phyloP scores from a whole-genome alignment of 2,113 vertebrate genomes.

The Apodemus speciosus region DNA sequence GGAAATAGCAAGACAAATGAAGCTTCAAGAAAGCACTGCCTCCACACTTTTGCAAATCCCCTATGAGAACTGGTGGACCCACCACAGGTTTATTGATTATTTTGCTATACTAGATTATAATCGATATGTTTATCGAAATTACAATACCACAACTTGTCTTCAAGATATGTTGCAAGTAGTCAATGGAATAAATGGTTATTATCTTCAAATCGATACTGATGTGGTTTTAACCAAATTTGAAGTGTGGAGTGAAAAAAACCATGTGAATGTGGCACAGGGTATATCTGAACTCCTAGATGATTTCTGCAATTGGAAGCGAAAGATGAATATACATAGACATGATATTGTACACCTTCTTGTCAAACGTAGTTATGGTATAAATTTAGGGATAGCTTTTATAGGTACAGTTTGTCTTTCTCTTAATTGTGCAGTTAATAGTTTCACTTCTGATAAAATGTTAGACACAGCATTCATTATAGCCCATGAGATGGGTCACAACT shows the following conservation, averaged over 20 bases:
- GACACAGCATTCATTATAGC: neutral
- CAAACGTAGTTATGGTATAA: neutral
- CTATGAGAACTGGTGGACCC: neutral
- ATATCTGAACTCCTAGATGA: fast-evolving
- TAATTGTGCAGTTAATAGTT: neutral
- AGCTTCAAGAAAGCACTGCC: neutral
- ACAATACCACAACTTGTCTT: neutral
- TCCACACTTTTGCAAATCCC: neutral
- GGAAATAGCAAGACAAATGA: neutral
- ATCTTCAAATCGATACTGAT: neutral
- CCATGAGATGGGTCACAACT: neutral
- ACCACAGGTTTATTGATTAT: neutral
- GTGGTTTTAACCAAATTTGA: neutral
- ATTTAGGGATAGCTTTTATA: neutral
- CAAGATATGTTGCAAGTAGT: neutral
- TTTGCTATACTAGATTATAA: neutral
- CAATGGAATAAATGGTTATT: neutral
- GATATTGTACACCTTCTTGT: neutral
- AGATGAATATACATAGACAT: neutral
- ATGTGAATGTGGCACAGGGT: fast-evolving
- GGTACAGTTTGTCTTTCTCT: fast-evolving
- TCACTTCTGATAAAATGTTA: fast-evolving
- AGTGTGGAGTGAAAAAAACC: neutral
- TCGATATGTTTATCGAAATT: neutral
- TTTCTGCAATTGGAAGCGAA: neutral